A percentile compares a stretch with the other conserved stretches of the same genome.
These are phyloP conservation scores for Rotaria macrura DNA, from an alignment of 2,888 invertebrate species.

Conservation along the genomic window DNA sequence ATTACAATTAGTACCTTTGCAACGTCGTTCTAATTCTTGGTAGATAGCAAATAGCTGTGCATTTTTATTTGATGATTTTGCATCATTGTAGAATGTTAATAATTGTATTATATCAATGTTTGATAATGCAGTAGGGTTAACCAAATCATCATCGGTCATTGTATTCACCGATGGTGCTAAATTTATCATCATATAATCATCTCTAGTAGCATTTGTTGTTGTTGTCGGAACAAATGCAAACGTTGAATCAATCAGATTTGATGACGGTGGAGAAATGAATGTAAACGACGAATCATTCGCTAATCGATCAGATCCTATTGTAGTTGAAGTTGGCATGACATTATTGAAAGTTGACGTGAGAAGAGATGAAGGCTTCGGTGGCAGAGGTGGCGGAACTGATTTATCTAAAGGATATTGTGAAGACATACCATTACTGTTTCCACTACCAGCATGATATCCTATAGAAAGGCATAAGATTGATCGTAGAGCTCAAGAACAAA, in stretches of 20 bases:
- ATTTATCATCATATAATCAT: background rate
- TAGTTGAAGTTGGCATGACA: background rate
- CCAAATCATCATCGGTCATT: background rate
- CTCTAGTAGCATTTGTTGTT: background rate
- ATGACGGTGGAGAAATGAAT: background rate
- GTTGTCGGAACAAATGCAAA: background rate
- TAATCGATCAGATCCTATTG: background rate
- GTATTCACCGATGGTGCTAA: background rate
- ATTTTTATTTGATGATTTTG: background rate
- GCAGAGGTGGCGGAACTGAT: background rate
- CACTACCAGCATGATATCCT: background rate
- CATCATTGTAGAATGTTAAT: conserved; percentile 10
- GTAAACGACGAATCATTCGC: background rate
- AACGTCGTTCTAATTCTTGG: conserved; percentile 1
- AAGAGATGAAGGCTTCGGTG: background rate
- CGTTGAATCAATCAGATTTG: background rate
- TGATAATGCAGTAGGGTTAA: background rate
- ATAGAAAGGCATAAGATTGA: background rate
- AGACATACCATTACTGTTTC: background rate
- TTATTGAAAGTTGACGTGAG: background rate
- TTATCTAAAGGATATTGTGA: background rate
- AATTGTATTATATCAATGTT: background rate
- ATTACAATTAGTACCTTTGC: background rate
- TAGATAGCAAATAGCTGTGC: background rate
- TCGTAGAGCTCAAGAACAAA: background rate